phyloP scores from a whole-genome alignment of 2,888 invertebrate genomes.

The Aleiodes leptofemur region DNA sequence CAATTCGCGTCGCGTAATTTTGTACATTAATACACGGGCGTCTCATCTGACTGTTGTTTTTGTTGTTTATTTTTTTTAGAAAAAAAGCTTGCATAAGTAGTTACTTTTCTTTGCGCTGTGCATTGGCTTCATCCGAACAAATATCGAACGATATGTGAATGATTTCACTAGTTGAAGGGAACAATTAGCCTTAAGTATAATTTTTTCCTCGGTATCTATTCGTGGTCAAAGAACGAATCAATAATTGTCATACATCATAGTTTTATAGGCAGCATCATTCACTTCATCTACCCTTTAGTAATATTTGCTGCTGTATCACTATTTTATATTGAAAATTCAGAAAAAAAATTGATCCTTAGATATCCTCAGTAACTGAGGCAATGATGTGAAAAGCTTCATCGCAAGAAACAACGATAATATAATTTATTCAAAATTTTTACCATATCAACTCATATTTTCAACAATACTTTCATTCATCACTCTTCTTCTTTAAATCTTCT shows the following conservation, averaged over 20 bases:
- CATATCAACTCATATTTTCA: no score
- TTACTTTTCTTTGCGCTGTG: constrained; percentile 43
- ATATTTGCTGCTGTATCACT: constrained; percentile 20
- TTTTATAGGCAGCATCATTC: constrained; percentile 29
- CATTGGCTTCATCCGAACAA: constrained; percentile 40
- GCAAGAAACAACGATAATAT: background rate
- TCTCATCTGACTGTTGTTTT: constrained; percentile 32
- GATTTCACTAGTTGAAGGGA: constrained; percentile 31
- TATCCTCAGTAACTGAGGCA: background rate
- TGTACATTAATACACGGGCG: constrained; percentile 26
- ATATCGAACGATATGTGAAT: constrained; percentile 40
- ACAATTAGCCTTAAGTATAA: no score
- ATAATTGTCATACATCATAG: constrained; percentile 27
- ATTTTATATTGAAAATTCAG: background rate
- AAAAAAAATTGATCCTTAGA: background rate
- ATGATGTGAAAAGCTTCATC: background rate
- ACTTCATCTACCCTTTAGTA: constrained; percentile 30
- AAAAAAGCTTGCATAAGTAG: constrained; percentile 46
- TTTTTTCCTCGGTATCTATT: no score
- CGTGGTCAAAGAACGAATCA: no score
- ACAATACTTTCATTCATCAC: no score
- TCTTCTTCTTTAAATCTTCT: no score
- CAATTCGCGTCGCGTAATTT: constrained; percentile 18
- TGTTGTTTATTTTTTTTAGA: constrained; percentile 37
- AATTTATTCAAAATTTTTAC: no score